These are phyloP conservation scores for Psittacula cyanocephala DNA, from an alignment of 2,113 vertebrate species.

Conservation along the genomic window DNA sequence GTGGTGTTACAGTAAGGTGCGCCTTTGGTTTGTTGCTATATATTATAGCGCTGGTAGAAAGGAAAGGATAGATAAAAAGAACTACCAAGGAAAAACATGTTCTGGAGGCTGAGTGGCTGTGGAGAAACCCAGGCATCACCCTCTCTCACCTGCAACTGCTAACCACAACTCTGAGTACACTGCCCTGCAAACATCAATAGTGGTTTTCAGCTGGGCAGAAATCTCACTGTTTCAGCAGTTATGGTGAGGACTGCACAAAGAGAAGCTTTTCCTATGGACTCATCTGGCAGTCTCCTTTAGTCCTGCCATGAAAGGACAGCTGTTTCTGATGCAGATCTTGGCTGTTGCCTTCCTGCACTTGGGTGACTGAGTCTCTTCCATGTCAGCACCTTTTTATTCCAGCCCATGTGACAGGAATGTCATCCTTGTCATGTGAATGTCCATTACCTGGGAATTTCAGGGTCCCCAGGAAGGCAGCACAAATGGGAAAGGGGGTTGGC, in stretches of 20 bases:
- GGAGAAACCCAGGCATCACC: not conserved
- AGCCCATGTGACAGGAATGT: not conserved
- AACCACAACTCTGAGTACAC: not conserved
- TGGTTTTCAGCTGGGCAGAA: not conserved
- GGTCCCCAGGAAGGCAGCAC: not conserved
- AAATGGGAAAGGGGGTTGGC: not conserved
- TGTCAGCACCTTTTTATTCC: not conserved
- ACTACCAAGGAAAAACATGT: not conserved
- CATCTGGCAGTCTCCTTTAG: not conserved
- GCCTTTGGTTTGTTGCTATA: not conserved
- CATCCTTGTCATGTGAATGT: not conserved
- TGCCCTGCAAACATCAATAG: rapidly evolving
- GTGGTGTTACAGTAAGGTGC: not conserved
- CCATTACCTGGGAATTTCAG: not conserved
- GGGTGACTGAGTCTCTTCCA: not conserved
- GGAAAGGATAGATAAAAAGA: not conserved
- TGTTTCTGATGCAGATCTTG: not conserved
- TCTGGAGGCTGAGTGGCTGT: not conserved
- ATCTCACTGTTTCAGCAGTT: not conserved
- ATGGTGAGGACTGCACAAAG: not conserved
- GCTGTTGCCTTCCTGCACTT: not conserved
- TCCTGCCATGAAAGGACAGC: not conserved
- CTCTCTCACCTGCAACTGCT: not conserved
- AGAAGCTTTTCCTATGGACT: not conserved
- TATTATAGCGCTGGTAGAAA: not conserved